Percentiles rank a stretch among this genome's conserved stretches.
Conservation (phyloP, 2,797 vertebrate genomes). For the Brachyrhaphis roseni region DNA sequence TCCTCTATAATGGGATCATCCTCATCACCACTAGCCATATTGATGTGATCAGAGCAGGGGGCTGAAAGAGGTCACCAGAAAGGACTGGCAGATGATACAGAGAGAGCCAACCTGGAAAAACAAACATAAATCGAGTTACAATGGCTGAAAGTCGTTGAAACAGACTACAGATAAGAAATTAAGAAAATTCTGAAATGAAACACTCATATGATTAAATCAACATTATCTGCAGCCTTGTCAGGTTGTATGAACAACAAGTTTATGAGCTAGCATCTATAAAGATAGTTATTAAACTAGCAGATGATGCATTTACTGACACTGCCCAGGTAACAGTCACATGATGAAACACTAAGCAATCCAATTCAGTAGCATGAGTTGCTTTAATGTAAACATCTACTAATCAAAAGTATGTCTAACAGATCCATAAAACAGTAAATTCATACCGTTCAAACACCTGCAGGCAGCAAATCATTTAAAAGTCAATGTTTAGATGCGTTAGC, state of each 20-base stretch:
- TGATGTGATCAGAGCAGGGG: constrained; percentile 67
- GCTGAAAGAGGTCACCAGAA: constrained; percentile 30
- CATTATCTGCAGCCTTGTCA: neutral
- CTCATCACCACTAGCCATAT: constrained; percentile 97
- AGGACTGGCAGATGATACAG: constrained; percentile 55
- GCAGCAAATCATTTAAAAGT: neutral
- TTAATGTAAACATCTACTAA: neutral
- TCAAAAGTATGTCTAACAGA: rapidly evolving
- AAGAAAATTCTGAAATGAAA: constrained; percentile 6
- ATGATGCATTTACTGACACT: constrained; percentile 29
- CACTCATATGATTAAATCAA: neutral
- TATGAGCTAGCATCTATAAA: neutral
- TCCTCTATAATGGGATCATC: constrained; percentile 98
- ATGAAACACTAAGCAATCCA: constrained; percentile 55
- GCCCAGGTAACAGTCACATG: constrained; percentile 40
- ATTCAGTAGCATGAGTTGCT: neutral
- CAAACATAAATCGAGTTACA: neutral
- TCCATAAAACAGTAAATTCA: neutral
- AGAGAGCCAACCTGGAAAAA: constrained; percentile 57
- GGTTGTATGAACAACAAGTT: neutral
- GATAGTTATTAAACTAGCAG: neutral
- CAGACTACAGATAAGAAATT: neutral
- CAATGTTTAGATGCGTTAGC: constrained; percentile 28
- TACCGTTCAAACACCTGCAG: too few relatives aligned
- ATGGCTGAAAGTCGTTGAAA: neutral